A percentile compares a stretch with the other conserved stretches of the same genome.
Conservation (phyloP, 2,888 invertebrate species). For the Mesorhabditis belari region DNA sequence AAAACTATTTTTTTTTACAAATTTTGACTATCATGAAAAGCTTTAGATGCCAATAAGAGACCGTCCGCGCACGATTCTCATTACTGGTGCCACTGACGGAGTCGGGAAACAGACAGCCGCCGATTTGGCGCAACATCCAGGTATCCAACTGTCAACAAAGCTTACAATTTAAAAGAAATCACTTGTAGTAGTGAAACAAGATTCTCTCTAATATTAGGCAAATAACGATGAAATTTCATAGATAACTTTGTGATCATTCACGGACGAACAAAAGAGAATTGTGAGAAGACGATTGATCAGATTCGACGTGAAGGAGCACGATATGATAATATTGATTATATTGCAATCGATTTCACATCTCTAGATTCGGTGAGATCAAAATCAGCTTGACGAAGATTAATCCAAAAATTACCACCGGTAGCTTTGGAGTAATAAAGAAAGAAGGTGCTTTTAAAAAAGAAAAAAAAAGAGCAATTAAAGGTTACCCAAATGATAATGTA, state of each 20-base stretch:
- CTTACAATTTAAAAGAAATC: background rate
- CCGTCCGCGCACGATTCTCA: slow-evolving; percentile 35
- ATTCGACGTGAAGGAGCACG: background rate
- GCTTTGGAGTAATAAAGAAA: too few species aligned
- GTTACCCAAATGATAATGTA: too few species aligned
- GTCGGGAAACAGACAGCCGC: slow-evolving; percentile 36
- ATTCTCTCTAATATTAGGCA: too few species aligned
- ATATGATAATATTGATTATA: slow-evolving; percentile 35
- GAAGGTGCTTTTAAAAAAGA: too few species aligned
- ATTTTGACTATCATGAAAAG: too few species aligned
- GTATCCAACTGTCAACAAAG: background rate
- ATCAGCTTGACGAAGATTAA: background rate
- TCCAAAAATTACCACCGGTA: too few species aligned
- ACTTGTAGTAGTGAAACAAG: background rate
- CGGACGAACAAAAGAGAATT: slow-evolving; percentile 40
- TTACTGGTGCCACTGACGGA: slow-evolving; percentile 51
- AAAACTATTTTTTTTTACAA: too few species aligned
- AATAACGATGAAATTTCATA: too few species aligned
- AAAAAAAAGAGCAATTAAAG: too few species aligned
- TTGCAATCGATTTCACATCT: slow-evolving; percentile 39
- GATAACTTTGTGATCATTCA: slow-evolving; percentile 50
- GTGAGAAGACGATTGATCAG: slow-evolving; percentile 11
- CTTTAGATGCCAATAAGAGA: background rate
- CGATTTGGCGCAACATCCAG: slow-evolving; percentile 31
- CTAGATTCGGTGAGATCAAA: slow-evolving; percentile 32